Percentiles rank a stretch among this genome's conserved stretches.
Evolutionary conservation across 2,888 invertebrate species (phyloP).

Genomic region (Iphiclides podalirius): DNA sequence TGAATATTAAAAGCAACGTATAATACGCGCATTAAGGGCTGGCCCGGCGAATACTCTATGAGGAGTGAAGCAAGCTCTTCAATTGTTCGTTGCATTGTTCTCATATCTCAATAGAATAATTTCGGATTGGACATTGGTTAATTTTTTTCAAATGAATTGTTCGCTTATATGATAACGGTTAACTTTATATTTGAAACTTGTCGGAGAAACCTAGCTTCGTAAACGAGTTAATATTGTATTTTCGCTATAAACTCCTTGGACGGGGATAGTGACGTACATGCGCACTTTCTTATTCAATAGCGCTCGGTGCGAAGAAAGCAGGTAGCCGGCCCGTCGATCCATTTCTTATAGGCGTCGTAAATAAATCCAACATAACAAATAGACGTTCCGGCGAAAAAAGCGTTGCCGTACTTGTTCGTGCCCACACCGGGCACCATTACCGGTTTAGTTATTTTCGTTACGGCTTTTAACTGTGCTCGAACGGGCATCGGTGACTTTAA

Average conservation of each 20-base stretch:
- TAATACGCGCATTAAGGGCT: conserved; percentile 1
- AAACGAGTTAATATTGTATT: no score
- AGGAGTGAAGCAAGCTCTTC: no score
- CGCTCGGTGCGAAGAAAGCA: conserved; percentile 4
- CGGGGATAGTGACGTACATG: background rate
- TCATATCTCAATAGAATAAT: no score
- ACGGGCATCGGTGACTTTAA: background rate
- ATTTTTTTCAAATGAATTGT: no score
- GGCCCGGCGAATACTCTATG: background rate
- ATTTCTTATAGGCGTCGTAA: conserved; percentile 16
- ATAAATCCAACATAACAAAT: conserved; percentile 14
- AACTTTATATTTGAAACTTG: no score
- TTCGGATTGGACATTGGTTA: no score
- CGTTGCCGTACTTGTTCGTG: conserved; percentile 5
- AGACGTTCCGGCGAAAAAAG: conserved; percentile 9
- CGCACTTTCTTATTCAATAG: conserved; percentile 6
- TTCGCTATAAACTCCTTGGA: background rate
- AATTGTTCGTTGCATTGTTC: no score
- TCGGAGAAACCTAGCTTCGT: no score
- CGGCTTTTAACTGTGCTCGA: background rate
- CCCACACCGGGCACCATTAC: conserved; percentile 11
- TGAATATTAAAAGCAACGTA: conserved; percentile 17
- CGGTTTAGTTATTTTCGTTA: conserved; percentile 15
- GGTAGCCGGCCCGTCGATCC: conserved; percentile 9
- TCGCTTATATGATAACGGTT: no score